Evolutionary conservation across 2,113 vertebrate species (phyloP).

Genomic region (Limanda limanda): DNA sequence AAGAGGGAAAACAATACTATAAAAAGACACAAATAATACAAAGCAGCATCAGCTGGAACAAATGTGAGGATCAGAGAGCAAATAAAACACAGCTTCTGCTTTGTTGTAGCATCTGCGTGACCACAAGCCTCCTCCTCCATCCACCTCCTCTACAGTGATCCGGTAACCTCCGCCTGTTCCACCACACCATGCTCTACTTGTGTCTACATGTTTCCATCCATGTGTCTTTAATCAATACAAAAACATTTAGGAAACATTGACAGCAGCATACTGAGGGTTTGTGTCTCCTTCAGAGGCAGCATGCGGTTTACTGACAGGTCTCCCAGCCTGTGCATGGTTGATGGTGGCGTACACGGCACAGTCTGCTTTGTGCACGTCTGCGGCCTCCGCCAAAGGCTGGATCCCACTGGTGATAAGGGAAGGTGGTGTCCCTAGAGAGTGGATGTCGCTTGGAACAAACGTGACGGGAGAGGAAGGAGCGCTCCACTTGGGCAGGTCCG

Average conservation of each 20-base stretch:
- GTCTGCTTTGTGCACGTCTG: too few species aligned
- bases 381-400: not conserved
- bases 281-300: not conserved
- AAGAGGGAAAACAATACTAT: not conserved
- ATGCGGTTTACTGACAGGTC: not conserved
- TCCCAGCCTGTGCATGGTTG: not conserved
- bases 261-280: not conserved
- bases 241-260: slow-evolving; percentile 29
- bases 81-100: not conserved
- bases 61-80: not conserved
- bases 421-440: not conserved
- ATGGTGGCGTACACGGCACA: slow-evolving; percentile 27
- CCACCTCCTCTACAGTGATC: not conserved
- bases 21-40: not conserved
- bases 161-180: not conserved
- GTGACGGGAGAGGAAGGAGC: not conserved
- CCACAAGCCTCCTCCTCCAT: slow-evolving; percentile 15
- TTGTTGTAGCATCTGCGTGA: not conserved
- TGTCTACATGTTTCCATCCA: not conserved
- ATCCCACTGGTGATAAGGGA: not conserved
- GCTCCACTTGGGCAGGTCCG: slow-evolving; percentile 22
- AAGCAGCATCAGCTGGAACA: slow-evolving; percentile 1
- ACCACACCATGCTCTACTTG: not conserved
- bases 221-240: not conserved
- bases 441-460: not conserved